These are phyloP conservation scores for Erynnis tages DNA, from an alignment of 2,888 invertebrate genomes.

Conservation along the genomic window DNA sequence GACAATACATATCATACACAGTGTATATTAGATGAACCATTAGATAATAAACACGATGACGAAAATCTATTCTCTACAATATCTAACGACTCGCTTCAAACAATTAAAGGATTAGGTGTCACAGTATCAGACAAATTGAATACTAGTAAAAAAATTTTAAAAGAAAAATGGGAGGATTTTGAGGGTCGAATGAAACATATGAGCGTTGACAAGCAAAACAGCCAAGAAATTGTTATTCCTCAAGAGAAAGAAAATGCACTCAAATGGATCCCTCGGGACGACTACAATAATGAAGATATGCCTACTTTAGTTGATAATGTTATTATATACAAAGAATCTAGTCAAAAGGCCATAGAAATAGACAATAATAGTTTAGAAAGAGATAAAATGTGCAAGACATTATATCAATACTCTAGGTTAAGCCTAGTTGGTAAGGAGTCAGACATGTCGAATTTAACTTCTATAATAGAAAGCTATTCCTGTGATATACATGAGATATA, in stretches of 20 bases:
- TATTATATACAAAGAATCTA: conserved; percentile 73
- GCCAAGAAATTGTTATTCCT: conserved; percentile 21
- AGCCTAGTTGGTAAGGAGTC: conserved; percentile 65
- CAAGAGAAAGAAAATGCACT: conserved; percentile 41
- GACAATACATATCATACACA: conserved; percentile 70
- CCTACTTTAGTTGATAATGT: conserved; percentile 49
- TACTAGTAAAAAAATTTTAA: conserved; percentile 76
- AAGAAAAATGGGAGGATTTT: conserved; percentile 79
- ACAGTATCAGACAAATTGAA: conserved; percentile 77
- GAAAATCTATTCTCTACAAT: conserved; percentile 61
- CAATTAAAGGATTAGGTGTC: conserved; percentile 73
- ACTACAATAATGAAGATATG: conserved; percentile 39
- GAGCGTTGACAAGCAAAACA: conserved; percentile 52
- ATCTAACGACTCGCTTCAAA: conserved; percentile 72
- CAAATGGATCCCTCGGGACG: conserved; percentile 46
- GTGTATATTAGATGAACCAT: conserved; percentile 48
- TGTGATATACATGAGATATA: conserved; percentile 74
- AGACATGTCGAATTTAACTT: conserved; percentile 67
- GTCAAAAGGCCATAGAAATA: conserved; percentile 66
- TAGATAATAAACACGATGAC: conserved; percentile 43
- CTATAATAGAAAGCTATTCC: conserved; percentile 61
- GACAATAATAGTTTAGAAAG: conserved; percentile 56
- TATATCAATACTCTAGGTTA: conserved; percentile 73
- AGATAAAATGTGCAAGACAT: conserved; percentile 57
- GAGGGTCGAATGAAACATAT: conserved; percentile 75